Base-by-base conservation (phyloP, 2,113 vertebrate genomes). In the Notothenia rossii region DNA sequence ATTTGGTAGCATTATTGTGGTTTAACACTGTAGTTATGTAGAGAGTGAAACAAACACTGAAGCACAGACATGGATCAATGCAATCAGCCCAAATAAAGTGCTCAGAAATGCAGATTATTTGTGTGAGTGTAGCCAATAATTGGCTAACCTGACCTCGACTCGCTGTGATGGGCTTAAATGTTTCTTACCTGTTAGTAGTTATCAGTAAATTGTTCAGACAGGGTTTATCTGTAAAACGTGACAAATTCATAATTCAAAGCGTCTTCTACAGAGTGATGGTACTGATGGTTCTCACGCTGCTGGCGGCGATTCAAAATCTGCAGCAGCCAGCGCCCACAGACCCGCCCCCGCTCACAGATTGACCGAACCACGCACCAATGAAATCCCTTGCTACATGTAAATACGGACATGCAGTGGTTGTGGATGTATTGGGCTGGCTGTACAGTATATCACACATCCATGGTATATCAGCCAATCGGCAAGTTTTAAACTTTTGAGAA, bases 231-330 rank as follows among this genome's bases (percentile, higher is more conserved):
- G n/a, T 2, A 18, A 53, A 45, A 3, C 69, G 29, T 54, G 66
- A 50, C n/a, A 61, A 4, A 2, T 1, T 11, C 22, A 9, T 22
- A 1, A 17, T 18, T 18, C 12, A 20, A 18, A 25, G 8, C n/a
- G 29, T 29, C 29, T 8, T 29, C 1, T 1, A 0, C 4, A 45
- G 3, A 17, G 14, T 1, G 18, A n/a, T 15, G 50, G 65, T 7
- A 3, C 76, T 45, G 17, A 5, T 55, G 55, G 7, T 43, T 55
- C 10, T 50, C 81, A 49, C 72, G 45, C 51, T 49, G 58, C 51
- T 83, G 73, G 76, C 79, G 50, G 17, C 5, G 3, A 58, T 70
- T 82, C 73, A 88, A 81, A 79, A 46, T 17, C 25, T 60, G 55
- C n/a, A 54, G 10, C 40, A 3, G 36, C 1, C 65, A 68, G 80